Conservation (phyloP, 2,113 vertebrate genomes). For the Pseudopodoces humilis region DNA sequence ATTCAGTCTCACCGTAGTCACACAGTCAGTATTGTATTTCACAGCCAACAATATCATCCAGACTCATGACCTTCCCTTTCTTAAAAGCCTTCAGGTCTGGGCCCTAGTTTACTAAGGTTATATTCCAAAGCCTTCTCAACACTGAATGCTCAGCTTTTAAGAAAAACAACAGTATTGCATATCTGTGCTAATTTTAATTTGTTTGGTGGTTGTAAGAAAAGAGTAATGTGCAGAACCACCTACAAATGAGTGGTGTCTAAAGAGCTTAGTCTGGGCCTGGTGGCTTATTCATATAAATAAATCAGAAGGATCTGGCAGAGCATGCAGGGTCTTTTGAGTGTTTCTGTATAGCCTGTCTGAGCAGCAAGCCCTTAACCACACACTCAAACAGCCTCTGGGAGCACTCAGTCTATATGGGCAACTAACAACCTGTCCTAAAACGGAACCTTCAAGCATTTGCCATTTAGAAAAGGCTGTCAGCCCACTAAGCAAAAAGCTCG, state of each 20-base stretch:
- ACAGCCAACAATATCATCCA: not conserved
- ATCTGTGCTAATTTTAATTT: constrained; percentile 34
- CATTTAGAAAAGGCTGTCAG: constrained; percentile 12
- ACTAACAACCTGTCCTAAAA: constrained; percentile 58
- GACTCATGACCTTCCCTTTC: not conserved
- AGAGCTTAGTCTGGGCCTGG: constrained; percentile 8
- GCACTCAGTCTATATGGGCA: constrained; percentile 47
- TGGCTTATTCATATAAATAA: constrained; percentile 61
- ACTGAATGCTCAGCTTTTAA: not conserved
- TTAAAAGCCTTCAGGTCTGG: not conserved
- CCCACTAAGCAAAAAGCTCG: not conserved
- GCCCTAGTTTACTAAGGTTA: not conserved
- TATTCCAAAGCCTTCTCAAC: not conserved
- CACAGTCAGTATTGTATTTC: not conserved
- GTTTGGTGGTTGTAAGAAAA: constrained; percentile 11
- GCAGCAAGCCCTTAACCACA: constrained; percentile 49
- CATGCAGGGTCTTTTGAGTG: constrained; percentile 22
- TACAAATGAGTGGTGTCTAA: constrained; percentile 36
- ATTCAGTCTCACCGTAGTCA: not conserved
- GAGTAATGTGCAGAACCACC: constrained; percentile 15
- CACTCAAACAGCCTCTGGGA: constrained; percentile 44
- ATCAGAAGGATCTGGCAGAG: constrained; percentile 53
- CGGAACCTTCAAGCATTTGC: constrained; percentile 31
- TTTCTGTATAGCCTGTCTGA: constrained; percentile 54
- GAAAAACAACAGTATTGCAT: not conserved